A percentile compares a stretch with the other conserved stretches of the same genome.
These are phyloP conservation scores for Orycteropus afer DNA, from an alignment of 2,113 vertebrate species.

Conservation along the genomic window DNA sequence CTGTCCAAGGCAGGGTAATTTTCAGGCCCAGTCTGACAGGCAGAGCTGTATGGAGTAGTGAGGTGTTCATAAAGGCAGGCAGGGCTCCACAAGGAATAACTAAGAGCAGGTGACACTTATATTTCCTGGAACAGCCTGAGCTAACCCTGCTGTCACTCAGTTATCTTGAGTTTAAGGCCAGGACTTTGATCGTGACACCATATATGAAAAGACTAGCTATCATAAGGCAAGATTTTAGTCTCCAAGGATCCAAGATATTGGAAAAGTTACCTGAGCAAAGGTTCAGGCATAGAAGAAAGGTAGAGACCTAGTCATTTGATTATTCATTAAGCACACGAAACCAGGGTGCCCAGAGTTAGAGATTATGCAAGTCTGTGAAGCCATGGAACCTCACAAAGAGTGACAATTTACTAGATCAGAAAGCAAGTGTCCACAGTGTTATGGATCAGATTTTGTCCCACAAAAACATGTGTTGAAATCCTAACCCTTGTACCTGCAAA, in stretches of 20 bases:
- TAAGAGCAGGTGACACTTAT: background rate
- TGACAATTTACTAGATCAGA: background rate
- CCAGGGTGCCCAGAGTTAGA: background rate
- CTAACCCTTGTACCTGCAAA: too few species aligned
- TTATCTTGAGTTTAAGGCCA: background rate
- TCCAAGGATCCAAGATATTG: background rate
- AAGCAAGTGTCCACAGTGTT: background rate
- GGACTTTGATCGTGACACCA: background rate
- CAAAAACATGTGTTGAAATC: too few species aligned
- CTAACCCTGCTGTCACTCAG: background rate
- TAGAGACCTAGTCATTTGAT: background rate
- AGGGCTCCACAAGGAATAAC: background rate
- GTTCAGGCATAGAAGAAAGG: background rate
- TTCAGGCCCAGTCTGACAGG: background rate
- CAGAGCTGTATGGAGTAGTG: background rate
- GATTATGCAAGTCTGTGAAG: background rate
- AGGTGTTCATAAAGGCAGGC: background rate
- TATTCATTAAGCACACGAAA: background rate
- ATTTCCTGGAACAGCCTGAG: background rate
- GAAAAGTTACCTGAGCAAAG: background rate
- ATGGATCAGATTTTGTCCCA: too few species aligned
- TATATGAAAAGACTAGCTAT: background rate
- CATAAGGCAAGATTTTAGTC: background rate
- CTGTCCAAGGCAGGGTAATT: background rate
- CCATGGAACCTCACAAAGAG: background rate